These are phyloP conservation scores for Drosophila cardini DNA, from an alignment of 1,140 invertebrate species.

Conservation along the genomic window DNA sequence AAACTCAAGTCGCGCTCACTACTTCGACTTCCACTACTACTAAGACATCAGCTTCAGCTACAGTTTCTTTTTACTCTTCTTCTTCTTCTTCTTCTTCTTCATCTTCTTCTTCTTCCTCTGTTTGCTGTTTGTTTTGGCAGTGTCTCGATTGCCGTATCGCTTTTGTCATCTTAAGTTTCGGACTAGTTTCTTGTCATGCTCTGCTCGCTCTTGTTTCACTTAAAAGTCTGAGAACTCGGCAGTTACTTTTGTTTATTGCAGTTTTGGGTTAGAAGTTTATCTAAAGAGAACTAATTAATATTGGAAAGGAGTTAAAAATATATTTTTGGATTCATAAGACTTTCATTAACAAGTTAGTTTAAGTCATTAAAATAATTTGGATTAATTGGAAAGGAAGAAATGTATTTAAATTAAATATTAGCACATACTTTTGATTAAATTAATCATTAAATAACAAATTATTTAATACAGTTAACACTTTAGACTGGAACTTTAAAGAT, in stretches of 20 bases:
- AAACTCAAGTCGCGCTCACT: slow-evolving; percentile 43
- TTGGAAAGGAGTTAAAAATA: too few relatives aligned
- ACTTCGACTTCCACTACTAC: too few relatives aligned
- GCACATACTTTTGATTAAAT: too few relatives aligned
- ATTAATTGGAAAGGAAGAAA: too few relatives aligned
- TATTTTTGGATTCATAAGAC: not conserved
- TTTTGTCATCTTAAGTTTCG: slow-evolving; percentile 67
- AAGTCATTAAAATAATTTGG: not conserved
- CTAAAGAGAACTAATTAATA: slow-evolving; percentile 1
- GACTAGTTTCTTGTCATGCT: slow-evolving; percentile 50
- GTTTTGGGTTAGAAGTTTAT: not conserved
- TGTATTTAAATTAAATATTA: too few relatives aligned
- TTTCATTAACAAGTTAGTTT: not conserved
- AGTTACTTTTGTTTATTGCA: slow-evolving; percentile 28
- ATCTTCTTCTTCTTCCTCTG: slow-evolving; percentile 34
- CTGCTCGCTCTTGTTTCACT: slow-evolving; percentile 8
- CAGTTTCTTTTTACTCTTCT: slow-evolving; percentile 39
- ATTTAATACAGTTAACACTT: too few relatives aligned
- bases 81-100: too few relatives aligned
- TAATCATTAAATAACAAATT: too few relatives aligned
- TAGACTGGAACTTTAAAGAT: too few relatives aligned
- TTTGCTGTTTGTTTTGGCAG: slow-evolving; percentile 44
- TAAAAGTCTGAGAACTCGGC: slow-evolving; percentile 32
- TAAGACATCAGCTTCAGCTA: not conserved
- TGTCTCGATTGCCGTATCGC: slow-evolving; percentile 48